A percentile compares a stretch with the other conserved stretches of the same genome.
phyloP scores from a whole-genome alignment of 2,113 vertebrate genomes.

The Piprites chloris region DNA sequence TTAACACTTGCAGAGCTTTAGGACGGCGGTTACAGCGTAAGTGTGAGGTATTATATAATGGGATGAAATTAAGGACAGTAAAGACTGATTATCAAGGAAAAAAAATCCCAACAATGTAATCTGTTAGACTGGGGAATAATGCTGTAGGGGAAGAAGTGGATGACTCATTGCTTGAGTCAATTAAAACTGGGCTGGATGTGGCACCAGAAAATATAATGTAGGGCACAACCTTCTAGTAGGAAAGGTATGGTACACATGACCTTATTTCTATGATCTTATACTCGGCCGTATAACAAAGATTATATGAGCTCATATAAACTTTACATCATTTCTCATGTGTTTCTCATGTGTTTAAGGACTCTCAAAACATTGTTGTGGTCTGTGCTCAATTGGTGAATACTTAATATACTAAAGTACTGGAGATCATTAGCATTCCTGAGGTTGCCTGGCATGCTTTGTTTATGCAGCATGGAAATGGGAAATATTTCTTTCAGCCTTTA shows the following conservation, averaged over 20 bases:
- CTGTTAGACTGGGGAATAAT: slow-evolving; percentile 33
- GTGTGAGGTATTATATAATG: slow-evolving; percentile 59
- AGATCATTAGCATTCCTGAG: slow-evolving; percentile 62
- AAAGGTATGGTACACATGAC: slow-evolving; percentile 3
- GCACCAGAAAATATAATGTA: slow-evolving; percentile 22
- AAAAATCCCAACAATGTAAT: slow-evolving; percentile 26
- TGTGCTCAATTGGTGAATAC: slow-evolving; percentile 46
- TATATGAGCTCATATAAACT: slow-evolving; percentile 53
- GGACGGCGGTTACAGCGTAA: neutral
- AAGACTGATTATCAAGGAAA: slow-evolving; percentile 37
- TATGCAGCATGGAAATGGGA: slow-evolving; percentile 57
- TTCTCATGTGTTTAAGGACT: slow-evolving; percentile 41
- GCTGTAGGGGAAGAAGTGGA: neutral
- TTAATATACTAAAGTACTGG: slow-evolving; percentile 50
- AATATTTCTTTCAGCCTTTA: slow-evolving; percentile 50
- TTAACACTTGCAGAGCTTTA: slow-evolving; percentile 46
- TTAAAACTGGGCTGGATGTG: slow-evolving; percentile 51
- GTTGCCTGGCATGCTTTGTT: slow-evolving; percentile 59
- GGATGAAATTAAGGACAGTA: slow-evolving; percentile 63
- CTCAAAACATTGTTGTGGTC: slow-evolving; percentile 11
- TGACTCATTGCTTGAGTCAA: slow-evolving; percentile 45
- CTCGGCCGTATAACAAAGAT: slow-evolving; percentile 2
- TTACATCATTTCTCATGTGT: slow-evolving; percentile 57
- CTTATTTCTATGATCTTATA: slow-evolving; percentile 39
- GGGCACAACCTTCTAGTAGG: neutral